phyloP scores from a whole-genome alignment of 2,797 vertebrate genomes.

The Neopelma chrysocephalum region DNA sequence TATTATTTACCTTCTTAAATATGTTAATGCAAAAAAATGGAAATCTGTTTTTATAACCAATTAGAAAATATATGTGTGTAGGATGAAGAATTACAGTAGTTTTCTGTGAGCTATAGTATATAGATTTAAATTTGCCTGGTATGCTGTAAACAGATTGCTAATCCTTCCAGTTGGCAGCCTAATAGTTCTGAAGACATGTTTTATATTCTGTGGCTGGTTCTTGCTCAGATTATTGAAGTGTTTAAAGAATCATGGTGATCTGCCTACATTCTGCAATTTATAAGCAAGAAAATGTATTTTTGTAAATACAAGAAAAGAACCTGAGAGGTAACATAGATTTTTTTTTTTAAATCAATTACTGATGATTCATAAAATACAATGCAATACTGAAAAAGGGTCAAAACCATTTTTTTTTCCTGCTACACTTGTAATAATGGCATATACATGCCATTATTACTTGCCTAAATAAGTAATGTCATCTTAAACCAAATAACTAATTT shows the following conservation, averaged over 20 bases:
- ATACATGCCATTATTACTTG: not conserved
- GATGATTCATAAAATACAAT: not conserved
- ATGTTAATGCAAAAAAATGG: not conserved
- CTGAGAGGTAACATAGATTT: not conserved
- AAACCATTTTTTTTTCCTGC: not conserved
- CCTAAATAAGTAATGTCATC: not conserved
- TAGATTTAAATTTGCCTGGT: not conserved
- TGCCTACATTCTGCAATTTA: not conserved
- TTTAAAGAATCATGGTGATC: not conserved
- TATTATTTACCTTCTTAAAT: not conserved
- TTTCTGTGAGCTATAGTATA: not conserved
- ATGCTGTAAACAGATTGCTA: not conserved
- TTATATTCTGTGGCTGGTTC: not conserved
- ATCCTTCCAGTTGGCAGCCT: not conserved
- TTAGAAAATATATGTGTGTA: not conserved
- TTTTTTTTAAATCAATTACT: not conserved
- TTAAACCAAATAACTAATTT: not conserved
- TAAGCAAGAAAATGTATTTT: not conserved
- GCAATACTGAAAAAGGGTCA: not conserved
- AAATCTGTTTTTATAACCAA: not conserved
- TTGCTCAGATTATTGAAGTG: not conserved
- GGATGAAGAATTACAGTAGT: not conserved
- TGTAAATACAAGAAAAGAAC: not conserved
- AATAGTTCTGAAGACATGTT: not conserved
- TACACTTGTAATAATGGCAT: not conserved